Evolutionary conservation across 2,113 vertebrate genomes (phyloP), one percentile per base, ranked within the genome.

Genomic region (Brachyistius frenatus): DNA sequence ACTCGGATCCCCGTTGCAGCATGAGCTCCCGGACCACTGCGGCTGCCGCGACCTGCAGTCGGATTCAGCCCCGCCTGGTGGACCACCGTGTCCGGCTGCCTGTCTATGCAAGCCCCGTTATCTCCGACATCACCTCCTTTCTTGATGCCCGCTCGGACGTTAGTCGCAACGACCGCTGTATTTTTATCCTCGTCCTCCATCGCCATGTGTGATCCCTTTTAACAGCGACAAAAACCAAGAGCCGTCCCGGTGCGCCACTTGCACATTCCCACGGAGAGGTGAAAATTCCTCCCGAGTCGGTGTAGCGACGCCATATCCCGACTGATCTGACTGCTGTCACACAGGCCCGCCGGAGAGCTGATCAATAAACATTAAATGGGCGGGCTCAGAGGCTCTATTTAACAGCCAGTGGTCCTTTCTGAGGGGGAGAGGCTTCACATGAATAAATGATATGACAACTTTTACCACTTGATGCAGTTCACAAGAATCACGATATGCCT

Each of bases 1-100:
- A 95, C 95, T 57, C 95, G 93, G 79, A 95, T 95, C 70, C 94
- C 95, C 6, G 94, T 91, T 36, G 86, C 89, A 62, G 90, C 86
- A 14, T 87, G 92, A 86, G 84, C 78, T 78, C 89, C 90, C 0
- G 88, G 81, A 83, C 88, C 91, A 58, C 67, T 79, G 91, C 88
- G 93, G 83, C 88, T 88, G 67, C 91, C 91, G 62, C 88, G 93
- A 90, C 77, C 88, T 46, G 90, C 89, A 55, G 86, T 71, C 78
- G 61, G 92, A 41, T 82, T 87, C 60, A 89, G 90, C 74, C 89
- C 93, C 80, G 89, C 87, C 71, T 70, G 91, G 65, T 69, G 83
- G 54, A 92, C 69, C 91, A 74, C 92, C 78, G 91, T 84, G 88
- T 89, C 91, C 81, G 91, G 93, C 91, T 91, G 90, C 81, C 88